A percentile compares a stretch with the other conserved stretches of the same genome.
phyloP scores from a whole-genome alignment of 2,888 invertebrate species.

The Hypomecis atomaria region DNA sequence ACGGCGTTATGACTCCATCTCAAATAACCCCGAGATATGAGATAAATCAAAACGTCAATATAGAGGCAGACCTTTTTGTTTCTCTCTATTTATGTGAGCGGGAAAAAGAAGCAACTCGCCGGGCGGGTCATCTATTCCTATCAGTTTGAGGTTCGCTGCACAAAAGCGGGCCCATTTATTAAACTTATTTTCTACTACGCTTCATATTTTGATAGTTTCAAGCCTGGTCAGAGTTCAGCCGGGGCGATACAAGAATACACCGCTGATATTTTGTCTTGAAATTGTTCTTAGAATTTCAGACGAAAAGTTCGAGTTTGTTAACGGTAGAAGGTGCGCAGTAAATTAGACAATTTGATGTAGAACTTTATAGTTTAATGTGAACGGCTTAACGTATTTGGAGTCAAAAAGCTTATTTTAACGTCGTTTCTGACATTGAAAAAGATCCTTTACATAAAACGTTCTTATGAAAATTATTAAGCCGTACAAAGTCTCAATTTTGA shows the following conservation, averaged over 20 bases:
- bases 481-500: too few species aligned
- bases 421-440: too few species aligned
- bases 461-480: too few species aligned
- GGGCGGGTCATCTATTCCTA: slow-evolving; percentile 58
- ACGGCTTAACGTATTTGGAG: too few species aligned
- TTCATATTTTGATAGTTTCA: slow-evolving; percentile 44
- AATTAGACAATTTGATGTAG: too few species aligned
- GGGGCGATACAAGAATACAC: slow-evolving; percentile 15
- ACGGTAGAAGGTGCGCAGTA: too few species aligned
- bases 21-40: slow-evolving; percentile 40
- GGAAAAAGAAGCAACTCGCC: slow-evolving; percentile 61
- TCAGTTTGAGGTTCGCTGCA: slow-evolving; percentile 55
- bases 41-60: slow-evolving; percentile 48
- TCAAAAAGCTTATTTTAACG: too few species aligned
- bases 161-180: slow-evolving; percentile 45
- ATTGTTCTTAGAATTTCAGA: neutral
- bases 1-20: slow-evolving; percentile 27
- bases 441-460: too few species aligned
- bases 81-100: slow-evolving; percentile 59
- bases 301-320: too few species aligned
- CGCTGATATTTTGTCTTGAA: neutral
- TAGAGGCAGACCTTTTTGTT: slow-evolving; percentile 57
- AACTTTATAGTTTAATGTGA: too few species aligned
- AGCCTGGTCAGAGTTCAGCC: slow-evolving; percentile 22
- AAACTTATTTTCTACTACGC: slow-evolving; percentile 46